A percentile compares a stretch with the other conserved stretches of the same genome.
phyloP scores from a whole-genome alignment of 2,797 vertebrate species.

The Heterohyrax brucei region DNA sequence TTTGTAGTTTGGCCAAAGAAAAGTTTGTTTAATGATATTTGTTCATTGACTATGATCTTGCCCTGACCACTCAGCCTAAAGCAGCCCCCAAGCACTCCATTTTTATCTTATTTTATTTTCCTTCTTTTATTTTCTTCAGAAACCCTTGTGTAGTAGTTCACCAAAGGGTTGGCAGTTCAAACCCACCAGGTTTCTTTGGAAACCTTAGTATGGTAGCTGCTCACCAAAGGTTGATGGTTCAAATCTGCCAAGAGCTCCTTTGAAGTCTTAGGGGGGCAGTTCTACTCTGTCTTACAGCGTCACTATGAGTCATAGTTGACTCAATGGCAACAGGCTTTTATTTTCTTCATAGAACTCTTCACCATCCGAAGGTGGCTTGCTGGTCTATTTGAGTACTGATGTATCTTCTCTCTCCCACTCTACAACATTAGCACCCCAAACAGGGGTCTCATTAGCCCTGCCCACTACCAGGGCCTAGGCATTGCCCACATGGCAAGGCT shows the following conservation, averaged over 20 bases:
- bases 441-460: neutral
- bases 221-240: too few species aligned
- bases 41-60: too few species aligned
- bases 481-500: rapidly evolving
- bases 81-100: rapidly evolving
- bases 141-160: neutral
- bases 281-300: too few species aligned
- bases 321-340: too few species aligned
- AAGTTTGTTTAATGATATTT: too few species aligned
- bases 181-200: too few species aligned
- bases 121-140: neutral
- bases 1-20: rapidly evolving
- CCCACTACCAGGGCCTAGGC: neutral
- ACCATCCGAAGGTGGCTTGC: neutral
- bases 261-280: too few species aligned
- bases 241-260: too few species aligned
- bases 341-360: neutral
- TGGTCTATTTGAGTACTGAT: rapidly evolving
- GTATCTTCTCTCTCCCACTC: neutral
- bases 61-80: neutral
- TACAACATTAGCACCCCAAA: neutral
- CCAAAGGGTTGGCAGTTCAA: too few species aligned
- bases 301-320: too few species aligned
- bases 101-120: rapidly evolving
- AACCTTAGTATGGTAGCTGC: too few species aligned